Conservation (phyloP, 2,113 vertebrate species). For the Hystrix brachyura region DNA sequence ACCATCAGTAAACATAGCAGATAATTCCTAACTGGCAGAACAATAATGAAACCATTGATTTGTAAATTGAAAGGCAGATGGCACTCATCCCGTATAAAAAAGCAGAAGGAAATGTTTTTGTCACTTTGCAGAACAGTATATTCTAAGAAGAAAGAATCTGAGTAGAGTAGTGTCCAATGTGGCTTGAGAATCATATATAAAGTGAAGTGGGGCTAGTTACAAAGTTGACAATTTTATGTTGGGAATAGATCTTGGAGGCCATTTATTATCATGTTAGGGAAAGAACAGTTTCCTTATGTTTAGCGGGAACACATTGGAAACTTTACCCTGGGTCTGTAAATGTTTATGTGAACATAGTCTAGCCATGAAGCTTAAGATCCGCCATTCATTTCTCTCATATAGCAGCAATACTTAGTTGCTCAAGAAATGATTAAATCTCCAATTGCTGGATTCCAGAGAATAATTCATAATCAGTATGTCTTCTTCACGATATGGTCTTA, state of each 20-base stretch:
- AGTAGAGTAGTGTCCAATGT: neutral
- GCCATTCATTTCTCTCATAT: neutral
- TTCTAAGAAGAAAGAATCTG: neutral
- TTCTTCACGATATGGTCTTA: neutral
- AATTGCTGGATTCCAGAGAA: neutral
- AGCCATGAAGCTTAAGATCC: neutral
- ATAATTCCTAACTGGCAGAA: neutral
- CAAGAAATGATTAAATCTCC: neutral
- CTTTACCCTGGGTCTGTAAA: neutral
- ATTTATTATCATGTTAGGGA: neutral
- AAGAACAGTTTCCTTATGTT: neutral
- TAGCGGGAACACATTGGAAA: neutral
- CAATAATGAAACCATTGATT: neutral
- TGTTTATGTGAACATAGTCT: neutral
- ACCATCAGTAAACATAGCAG: neutral
- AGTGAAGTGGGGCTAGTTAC: neutral
- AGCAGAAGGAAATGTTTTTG: neutral
- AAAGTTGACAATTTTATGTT: neutral
- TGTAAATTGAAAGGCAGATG: neutral
- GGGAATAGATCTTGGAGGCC: neutral
- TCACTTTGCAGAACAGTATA: neutral
- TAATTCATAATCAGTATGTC: neutral
- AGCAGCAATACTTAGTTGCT: neutral
- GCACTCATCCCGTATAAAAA: neutral
- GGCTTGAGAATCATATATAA: neutral